Evolutionary conservation across 2,113 vertebrate genomes (phyloP).

Genomic region (Psittacula cyanocephala): DNA sequence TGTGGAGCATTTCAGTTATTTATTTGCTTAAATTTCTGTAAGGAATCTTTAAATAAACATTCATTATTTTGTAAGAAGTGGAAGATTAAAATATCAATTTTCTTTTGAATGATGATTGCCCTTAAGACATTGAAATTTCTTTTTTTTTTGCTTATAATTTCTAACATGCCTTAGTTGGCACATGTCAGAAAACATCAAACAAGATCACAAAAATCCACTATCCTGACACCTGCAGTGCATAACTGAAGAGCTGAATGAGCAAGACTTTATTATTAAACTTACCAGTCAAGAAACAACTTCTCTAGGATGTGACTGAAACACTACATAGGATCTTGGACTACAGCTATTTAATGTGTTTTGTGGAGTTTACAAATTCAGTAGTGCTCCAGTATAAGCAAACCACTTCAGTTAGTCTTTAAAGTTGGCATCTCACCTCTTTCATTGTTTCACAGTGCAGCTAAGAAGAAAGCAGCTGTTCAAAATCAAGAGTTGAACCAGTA

Average conservation of each 20-base stretch:
- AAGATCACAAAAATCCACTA: background rate
- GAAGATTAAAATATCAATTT: background rate
- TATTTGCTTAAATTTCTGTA: background rate
- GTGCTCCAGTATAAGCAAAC: background rate
- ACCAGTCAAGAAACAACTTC: background rate
- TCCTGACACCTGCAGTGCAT: background rate
- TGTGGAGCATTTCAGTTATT: background rate
- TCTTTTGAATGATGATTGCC: background rate
- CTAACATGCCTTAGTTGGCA: background rate
- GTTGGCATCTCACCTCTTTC: background rate
- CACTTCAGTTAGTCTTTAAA: background rate
- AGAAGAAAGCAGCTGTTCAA: background rate
- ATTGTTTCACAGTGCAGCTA: background rate
- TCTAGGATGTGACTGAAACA: background rate
- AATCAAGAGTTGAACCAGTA: background rate
- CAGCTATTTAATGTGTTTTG: background rate
- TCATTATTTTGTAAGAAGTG: background rate
- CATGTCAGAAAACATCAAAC: background rate
- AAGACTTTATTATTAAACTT: background rate
- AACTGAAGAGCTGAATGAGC: background rate
- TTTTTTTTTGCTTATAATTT: background rate
- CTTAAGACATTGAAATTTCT: background rate
- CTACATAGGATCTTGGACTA: background rate
- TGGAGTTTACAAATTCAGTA: background rate
- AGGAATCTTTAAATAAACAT: background rate